Percentiles rank a stretch among this genome's conserved stretches.
Evolutionary conservation across 1,140 invertebrate genomes (phyloP).

Genomic region (Aphaenogaster ashmeadi): DNA sequence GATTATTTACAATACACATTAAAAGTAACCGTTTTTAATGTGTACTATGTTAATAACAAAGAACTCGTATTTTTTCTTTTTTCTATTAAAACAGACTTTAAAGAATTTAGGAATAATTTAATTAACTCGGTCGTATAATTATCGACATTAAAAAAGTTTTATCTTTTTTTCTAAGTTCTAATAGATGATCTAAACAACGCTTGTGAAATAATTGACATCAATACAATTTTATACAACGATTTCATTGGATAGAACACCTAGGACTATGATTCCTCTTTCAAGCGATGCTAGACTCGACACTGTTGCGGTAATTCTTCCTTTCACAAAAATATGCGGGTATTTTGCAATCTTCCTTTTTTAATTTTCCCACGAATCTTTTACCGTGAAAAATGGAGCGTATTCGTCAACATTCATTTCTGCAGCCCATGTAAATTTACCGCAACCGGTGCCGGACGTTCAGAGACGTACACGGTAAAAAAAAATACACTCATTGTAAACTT

Average conservation of each 20-base stretch:
- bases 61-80: not conserved
- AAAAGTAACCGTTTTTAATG: not conserved
- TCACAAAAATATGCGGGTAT: not conserved
- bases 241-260: not conserved
- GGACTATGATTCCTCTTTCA: not conserved
- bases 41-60: not conserved
- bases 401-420: conserved; percentile 45
- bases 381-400: conserved; percentile 35
- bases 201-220: not conserved
- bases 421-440: conserved; percentile 36
- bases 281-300: not conserved
- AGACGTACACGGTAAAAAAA: conserved; percentile 13
- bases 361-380: conserved; percentile 26
- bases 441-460: conserved; percentile 16
- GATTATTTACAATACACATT: too few relatives aligned
- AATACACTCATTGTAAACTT: conserved; percentile 45
- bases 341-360: not conserved
- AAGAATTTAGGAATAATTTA: not conserved
- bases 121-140: not conserved
- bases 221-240: conserved; percentile 13
- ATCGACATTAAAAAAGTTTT: not conserved
- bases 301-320: conserved; percentile 26
- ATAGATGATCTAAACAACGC: not conserved
- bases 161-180: not conserved
- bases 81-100: too few relatives aligned